Evolutionary conservation across 1,140 invertebrate species (phyloP).

Genomic region (Ceratina japonica): DNA sequence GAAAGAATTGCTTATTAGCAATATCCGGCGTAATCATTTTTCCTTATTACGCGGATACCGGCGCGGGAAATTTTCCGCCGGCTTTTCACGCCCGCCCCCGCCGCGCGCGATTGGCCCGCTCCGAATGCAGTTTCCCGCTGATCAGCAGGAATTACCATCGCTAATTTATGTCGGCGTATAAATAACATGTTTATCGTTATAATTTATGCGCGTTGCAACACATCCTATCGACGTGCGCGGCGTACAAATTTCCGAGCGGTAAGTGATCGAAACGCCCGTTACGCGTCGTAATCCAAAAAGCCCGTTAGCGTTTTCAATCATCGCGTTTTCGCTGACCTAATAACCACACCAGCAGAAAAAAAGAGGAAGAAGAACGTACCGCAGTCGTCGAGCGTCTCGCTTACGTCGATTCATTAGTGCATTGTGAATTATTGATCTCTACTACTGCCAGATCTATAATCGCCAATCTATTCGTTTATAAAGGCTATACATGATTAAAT

Average conservation of each 20-base stretch:
- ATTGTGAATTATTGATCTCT: too few relatives aligned
- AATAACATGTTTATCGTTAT: conserved; percentile 80
- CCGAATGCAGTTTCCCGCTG: conserved; percentile 70
- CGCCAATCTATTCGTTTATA: too few relatives aligned
- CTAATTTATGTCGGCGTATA: conserved; percentile 79
- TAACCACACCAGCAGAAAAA: too few relatives aligned
- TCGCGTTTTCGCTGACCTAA: not conserved
- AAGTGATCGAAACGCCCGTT: conserved; percentile 49
- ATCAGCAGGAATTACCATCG: conserved; percentile 79
- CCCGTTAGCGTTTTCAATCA: conserved; percentile 40
- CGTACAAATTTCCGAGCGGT: conserved; percentile 50
- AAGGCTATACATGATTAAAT: too few relatives aligned
- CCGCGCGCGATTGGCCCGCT: conserved; percentile 62
- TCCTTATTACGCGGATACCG: not conserved
- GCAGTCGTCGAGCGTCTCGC: too few relatives aligned
- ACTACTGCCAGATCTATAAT: too few relatives aligned
- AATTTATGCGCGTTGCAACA: conserved; percentile 76
- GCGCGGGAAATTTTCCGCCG: not conserved
- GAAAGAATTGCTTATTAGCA: too few relatives aligned
- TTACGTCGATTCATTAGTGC: too few relatives aligned
- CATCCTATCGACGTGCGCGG: conserved; percentile 67
- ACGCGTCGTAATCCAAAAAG: conserved; percentile 24
- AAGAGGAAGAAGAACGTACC: too few relatives aligned
- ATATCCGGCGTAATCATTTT: too few relatives aligned
- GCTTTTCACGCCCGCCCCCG: not conserved